Percentiles rank a stretch among this genome's conserved stretches.
These are phyloP conservation scores for Neosilurus hyrtlii DNA, from an alignment of 2,797 vertebrate genomes.

Conservation along the genomic window DNA sequence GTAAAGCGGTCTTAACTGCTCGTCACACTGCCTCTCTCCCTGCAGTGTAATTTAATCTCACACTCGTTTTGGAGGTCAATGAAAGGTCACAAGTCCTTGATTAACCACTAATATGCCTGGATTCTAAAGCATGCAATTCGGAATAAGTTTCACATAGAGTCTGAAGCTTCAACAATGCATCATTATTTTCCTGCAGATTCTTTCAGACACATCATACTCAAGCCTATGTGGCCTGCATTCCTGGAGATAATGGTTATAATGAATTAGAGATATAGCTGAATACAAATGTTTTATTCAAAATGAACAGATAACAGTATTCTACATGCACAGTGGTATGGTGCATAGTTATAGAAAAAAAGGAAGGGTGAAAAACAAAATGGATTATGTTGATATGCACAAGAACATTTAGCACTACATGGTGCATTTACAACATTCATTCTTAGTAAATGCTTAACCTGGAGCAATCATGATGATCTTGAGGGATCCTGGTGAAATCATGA, in stretches of 20 bases:
- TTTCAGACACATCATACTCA: not conserved
- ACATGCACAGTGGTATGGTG: not conserved
- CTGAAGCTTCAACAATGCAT: constrained; percentile 42
- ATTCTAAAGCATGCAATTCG: constrained; percentile 37
- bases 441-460: not conserved
- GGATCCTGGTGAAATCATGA: too few species aligned
- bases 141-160: constrained; percentile 32
- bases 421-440: not conserved
- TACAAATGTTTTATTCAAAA: not conserved
- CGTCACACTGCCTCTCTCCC: constrained; percentile 7
- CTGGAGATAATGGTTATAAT: constrained; percentile 15
- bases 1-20: not conserved
- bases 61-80: constrained; percentile 39
- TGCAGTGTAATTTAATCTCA: not conserved
- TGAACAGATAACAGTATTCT: not conserved
- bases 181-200: constrained; percentile 23
- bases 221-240: constrained; percentile 20
- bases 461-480: too few species aligned
- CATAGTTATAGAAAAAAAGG: not conserved
- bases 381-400: not conserved
- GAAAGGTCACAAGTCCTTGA: constrained; percentile 42
- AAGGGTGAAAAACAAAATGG: not conserved
- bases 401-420: not conserved
- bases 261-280: not conserved
- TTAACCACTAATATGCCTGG: constrained; percentile 40